Evolutionary conservation across 2,888 invertebrate species (phyloP), one percentile per base, ranked within the genome.

Genomic region (Eupithecia tripunctaria): DNA sequence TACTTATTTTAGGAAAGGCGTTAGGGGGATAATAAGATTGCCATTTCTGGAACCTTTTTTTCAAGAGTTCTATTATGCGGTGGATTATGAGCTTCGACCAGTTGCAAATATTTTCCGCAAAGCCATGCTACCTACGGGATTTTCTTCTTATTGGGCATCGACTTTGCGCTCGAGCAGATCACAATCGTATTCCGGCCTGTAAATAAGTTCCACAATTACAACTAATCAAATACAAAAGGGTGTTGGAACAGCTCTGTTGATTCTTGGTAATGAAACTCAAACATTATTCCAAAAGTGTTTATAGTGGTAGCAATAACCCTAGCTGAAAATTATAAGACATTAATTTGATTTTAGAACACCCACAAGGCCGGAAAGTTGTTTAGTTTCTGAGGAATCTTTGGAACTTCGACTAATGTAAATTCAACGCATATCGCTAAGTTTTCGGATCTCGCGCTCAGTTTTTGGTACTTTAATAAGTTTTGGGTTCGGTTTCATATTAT

Each of bases 271-370:
- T 67, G 60, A 47, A 67, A 71, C 38, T 60, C 67, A 67, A 67
- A 71, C 36, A 67, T 67, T 15, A 8, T 66, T 68, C 41, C 21
- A 36, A 62, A 70, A 72, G 66, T 70, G 41, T 67, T 73, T 78
- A 69, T 72, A 72, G 77, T 73, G 21, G 62, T 29, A 25, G 29
- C 60, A 60, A 32, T 63, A 32, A 63, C 67, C 59, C 68, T 38
- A 68, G 66, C 73, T 71, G 73, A 66, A 76, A 76, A 79, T 73
- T 75, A 74, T 68, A 70, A 51, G 70, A 56, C 63, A 71, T 71
- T 72, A 73, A 77, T 78, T 78, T 76, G 73, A 78, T 79, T 79
- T 65, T n/a, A 60, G 70, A 74, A 75, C 75, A 71, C 73, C 74
- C 68, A 71, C 78, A 71, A 65, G 74, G 72, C 72, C 66, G 43